Evolutionary conservation across 2,888 invertebrate genomes (phyloP).

Genomic region (Melanophora roralis): DNA sequence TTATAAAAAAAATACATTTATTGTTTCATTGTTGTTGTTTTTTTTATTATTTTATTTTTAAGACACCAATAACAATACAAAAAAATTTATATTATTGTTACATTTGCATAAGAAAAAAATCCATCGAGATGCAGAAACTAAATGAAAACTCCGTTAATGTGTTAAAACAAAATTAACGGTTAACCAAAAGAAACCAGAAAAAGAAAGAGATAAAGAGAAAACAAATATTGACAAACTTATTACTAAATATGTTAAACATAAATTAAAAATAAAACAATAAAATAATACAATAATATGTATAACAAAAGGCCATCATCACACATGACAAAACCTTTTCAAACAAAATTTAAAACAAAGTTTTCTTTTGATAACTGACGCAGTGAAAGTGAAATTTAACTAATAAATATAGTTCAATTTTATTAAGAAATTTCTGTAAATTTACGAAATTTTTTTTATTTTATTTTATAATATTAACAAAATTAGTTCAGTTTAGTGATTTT

Average conservation of each 20-base stretch:
- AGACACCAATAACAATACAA: too few relatives aligned
- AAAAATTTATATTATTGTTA: too few relatives aligned
- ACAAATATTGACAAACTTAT: not conserved
- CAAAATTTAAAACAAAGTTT: constrained; percentile 31
- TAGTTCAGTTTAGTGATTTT: constrained; percentile 45
- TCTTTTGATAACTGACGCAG: constrained; percentile 1
- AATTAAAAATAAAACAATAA: constrained; percentile 18
- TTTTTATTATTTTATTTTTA: too few relatives aligned
- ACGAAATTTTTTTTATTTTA: not conserved
- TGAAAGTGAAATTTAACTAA: constrained; percentile 52
- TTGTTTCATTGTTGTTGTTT: too few relatives aligned
- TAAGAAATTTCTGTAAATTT: constrained; percentile 27
- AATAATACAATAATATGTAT: not conserved
- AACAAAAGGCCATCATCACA: constrained; percentile 9
- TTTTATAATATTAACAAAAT: constrained; percentile 24
- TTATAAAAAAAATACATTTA: too few relatives aligned
- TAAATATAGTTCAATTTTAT: constrained; percentile 1
- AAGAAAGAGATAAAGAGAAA: not conserved
- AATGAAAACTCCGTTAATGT: constrained; percentile 49
- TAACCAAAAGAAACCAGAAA: not conserved
- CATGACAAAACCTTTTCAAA: constrained; percentile 4
- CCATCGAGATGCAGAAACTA: not conserved
- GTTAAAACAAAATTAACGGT: constrained; percentile 58
- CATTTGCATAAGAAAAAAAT: constrained; percentile 47
- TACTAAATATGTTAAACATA: constrained; percentile 24